Evolutionary conservation across 2,797 vertebrate species (phyloP).

Genomic region (Diplodus sargus): DNA sequence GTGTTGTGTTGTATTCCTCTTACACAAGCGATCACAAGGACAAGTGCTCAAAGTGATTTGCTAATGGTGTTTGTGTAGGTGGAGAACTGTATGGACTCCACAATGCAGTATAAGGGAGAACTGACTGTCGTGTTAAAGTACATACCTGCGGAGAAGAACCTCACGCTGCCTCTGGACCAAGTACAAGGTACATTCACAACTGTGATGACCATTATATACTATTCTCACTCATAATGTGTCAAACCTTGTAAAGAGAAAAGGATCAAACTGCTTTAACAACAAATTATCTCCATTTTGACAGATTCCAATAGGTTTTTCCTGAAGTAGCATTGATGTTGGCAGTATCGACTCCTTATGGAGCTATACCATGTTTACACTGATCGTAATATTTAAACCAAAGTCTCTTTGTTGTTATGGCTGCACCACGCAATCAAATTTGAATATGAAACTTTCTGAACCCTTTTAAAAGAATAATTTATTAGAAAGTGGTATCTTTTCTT

Average conservation of each 20-base stretch:
- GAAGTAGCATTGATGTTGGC: background rate
- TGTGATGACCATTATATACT: background rate
- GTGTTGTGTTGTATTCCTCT: background rate
- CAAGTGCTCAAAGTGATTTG: background rate
- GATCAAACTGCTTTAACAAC: background rate
- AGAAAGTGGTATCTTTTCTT: background rate
- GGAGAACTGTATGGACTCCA: slow-evolving; percentile 85
- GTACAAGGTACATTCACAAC: slow-evolving; percentile 87
- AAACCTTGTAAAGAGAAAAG: background rate
- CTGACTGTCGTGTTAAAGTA: slow-evolving; percentile 94
- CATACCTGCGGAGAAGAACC: slow-evolving; percentile 91
- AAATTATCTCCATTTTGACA: background rate
- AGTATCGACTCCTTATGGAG: background rate
- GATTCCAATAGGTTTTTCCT: background rate
- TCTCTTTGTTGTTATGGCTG: background rate
- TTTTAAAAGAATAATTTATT: background rate
- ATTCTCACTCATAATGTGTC: background rate
- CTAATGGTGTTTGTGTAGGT: slow-evolving; percentile 75
- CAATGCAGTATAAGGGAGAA: slow-evolving; percentile 96
- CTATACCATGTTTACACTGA: background rate
- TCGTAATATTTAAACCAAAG: background rate
- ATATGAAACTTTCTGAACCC: background rate
- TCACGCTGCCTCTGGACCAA: slow-evolving; percentile 88
- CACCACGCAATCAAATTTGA: background rate
- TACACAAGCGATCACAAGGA: slow-evolving; percentile 1